phyloP scores from a whole-genome alignment of 2,888 invertebrate genomes.

The Lapara coniferarum region DNA sequence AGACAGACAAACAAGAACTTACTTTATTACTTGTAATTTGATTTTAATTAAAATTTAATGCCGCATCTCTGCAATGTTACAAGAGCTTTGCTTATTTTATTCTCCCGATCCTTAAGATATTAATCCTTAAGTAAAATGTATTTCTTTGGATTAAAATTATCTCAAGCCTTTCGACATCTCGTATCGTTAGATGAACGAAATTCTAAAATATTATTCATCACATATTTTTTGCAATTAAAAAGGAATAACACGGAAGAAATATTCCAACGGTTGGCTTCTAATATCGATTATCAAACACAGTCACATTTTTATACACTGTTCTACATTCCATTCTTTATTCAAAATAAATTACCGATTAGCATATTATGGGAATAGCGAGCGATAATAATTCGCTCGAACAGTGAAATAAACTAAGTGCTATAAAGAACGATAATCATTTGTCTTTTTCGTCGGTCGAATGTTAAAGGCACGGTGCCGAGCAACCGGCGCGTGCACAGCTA shows the following conservation, averaged over 20 bases:
- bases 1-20: not conserved
- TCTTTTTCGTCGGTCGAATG: conserved; percentile 25
- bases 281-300: not conserved
- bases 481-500: conserved; percentile 62
- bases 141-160: no score
- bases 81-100: no score
- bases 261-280: not conserved
- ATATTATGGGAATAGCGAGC: conserved; percentile 8
- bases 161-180: not conserved
- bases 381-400: conserved; percentile 10
- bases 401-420: conserved; percentile 20
- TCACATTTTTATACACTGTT: not conserved
- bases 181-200: not conserved
- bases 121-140: no score
- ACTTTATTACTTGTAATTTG: conserved; percentile 10
- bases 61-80: not conserved
- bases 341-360: conserved; percentile 1
- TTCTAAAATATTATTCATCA: not conserved
- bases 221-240: not conserved
- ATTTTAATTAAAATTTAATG: not conserved
- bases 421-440: conserved; percentile 22
- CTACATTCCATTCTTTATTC: conserved; percentile 5
- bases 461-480: conserved; percentile 15
- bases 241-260: not conserved
- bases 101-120: no score